These are phyloP conservation scores for Crotalus helleri DNA, from an alignment of 2,113 vertebrate species.

Conservation along the genomic window DNA sequence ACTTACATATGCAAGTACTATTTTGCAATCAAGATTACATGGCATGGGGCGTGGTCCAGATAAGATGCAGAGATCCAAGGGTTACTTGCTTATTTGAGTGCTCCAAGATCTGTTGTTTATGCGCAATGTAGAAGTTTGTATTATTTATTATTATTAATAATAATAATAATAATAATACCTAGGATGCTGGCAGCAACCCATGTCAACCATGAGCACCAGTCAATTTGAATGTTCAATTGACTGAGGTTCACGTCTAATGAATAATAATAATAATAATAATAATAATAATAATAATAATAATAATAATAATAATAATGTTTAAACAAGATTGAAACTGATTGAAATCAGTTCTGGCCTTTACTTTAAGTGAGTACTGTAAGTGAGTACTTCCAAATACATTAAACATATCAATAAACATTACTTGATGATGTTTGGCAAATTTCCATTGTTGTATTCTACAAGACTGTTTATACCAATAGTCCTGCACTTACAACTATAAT, in stretches of 20 bases:
- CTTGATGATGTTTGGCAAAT: not conserved
- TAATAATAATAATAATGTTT: not conserved
- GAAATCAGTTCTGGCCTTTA: too few species aligned
- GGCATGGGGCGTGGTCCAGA: not conserved
- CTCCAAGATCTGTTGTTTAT: not conserved
- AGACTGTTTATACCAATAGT: not conserved
- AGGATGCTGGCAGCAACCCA: too few species aligned
- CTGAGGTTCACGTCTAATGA: too few species aligned
- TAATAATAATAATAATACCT: too few species aligned
- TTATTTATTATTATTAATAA: too few species aligned
- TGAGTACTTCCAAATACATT: not conserved
- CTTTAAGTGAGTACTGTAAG: not conserved
- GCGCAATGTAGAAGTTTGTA: too few species aligned
- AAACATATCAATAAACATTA: not conserved
- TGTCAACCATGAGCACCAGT: too few species aligned
- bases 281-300: too few species aligned
- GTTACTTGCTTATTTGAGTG: not conserved
- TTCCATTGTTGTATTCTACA: not conserved
- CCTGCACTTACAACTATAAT: too few species aligned
- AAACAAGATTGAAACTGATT: not conserved
- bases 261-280: too few species aligned
- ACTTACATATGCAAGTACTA: not conserved
- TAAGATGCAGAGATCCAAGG: not conserved
- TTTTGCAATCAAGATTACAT: not conserved
- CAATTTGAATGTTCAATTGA: too few species aligned